Evolutionary conservation across 2,888 invertebrate species (phyloP).

Genomic region (Nymphalis c-album): DNA sequence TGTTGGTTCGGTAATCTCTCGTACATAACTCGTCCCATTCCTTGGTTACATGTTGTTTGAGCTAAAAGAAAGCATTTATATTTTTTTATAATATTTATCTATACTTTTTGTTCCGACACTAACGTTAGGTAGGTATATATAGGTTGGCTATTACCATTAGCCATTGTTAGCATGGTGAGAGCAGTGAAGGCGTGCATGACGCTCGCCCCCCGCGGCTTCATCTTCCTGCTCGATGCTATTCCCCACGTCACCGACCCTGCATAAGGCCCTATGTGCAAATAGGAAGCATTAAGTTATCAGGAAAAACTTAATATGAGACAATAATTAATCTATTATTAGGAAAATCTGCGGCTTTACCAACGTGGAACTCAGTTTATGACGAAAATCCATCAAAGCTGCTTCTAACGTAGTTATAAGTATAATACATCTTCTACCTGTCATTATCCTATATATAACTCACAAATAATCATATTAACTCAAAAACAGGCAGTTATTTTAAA

Average conservation of each 20-base stretch:
- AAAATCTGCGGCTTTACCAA: too few relatives aligned
- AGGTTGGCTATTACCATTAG: conserved; percentile 82
- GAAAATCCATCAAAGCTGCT: too few relatives aligned
- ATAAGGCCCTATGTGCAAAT: conserved; percentile 54
- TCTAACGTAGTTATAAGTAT: too few relatives aligned
- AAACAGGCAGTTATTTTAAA: too few relatives aligned
- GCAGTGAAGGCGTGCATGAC: conserved; percentile 94
- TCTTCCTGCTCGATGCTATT: conserved; percentile 59
- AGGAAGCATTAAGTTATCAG: not conserved
- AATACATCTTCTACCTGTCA: too few relatives aligned
- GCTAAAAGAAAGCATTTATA: conserved; percentile 68
- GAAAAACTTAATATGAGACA: not conserved
- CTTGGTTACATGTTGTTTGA: conserved; percentile 95
- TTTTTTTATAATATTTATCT: not conserved
- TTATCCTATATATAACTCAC: too few relatives aligned
- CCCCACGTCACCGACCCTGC: conserved; percentile 66
- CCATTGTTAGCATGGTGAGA: conserved; percentile 91
- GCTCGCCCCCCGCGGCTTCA: conserved; percentile 79
- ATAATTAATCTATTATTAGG: too few relatives aligned
- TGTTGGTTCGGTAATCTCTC: conserved; percentile 94
- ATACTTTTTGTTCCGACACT: not conserved
- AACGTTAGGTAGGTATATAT: not conserved
- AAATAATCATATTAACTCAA: too few relatives aligned
- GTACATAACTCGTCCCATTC: conserved; percentile 92
- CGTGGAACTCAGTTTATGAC: too few relatives aligned